Evolutionary conservation across 2,888 invertebrate genomes (phyloP), one percentile per base, ranked within the genome.

Genomic region (Mythimna loreyi): DNA sequence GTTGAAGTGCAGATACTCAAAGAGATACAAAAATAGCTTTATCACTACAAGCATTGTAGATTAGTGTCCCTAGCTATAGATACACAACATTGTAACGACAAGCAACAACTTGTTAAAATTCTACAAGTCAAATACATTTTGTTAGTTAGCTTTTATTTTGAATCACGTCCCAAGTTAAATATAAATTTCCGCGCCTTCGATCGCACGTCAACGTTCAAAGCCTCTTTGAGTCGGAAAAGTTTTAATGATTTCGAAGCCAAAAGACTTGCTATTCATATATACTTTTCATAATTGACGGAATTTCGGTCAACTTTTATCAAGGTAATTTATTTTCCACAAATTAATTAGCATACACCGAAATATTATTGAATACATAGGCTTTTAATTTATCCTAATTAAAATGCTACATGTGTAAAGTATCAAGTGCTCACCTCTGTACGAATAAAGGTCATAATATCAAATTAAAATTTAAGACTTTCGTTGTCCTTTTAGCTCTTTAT

Each of bases 211-310:
- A 80, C 75, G 77, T 82, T 85, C 81, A 82, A 85, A 85, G 84
- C 75, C 70, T 77, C 81, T 87, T 86, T 85, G 81, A 84, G 70
- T 75, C 50, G 83, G 71, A 84, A 88, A 91, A 91, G 84, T 91
- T 91, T 90, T 91, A 91, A 92, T 90, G 89, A 91, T 89, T 85
- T 87, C 84, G 69, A 69, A 72, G 59, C 69, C 68, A 72, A 83
- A 62, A 70, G 56, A 68, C 77, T 73, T 77, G 73, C 75, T 79
- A 72, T 73, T 75, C 76, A 75, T 72, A 71, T 68, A 78, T 78
- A 77, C 78, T 77, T 82, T 79, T 71, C 82, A 67, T 67, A 58
- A 58, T 61, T 68, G 67, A 75, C 63, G 55, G 75, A 81, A 72
- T 67, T 70, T 72, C 50, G 58, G 63, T 73, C 50, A 68, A 78